phyloP scores from a whole-genome alignment of 1,140 invertebrate genomes.

The Gryon sp. region DNA sequence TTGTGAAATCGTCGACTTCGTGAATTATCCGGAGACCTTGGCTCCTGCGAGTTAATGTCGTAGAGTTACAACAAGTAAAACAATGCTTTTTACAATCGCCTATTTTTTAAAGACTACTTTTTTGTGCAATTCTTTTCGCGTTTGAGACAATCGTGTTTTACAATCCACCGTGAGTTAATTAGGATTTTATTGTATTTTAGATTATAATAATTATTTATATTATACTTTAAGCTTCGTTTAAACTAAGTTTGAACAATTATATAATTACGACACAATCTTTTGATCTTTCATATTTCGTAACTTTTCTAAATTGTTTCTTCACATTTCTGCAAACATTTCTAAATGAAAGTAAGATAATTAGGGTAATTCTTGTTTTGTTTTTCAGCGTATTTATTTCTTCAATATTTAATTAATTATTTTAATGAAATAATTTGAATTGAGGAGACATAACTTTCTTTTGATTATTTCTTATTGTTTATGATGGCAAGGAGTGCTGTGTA shows the following conservation, averaged over 20 bases:
- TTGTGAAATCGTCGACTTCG: constrained; percentile 58
- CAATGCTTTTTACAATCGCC: constrained; percentile 50
- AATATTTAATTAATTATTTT: too few species aligned
- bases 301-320: too few species aligned
- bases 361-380: too few species aligned
- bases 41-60: constrained; percentile 51
- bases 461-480: too few species aligned
- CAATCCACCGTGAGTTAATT: constrained; percentile 34
- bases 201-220: constrained; percentile 27
- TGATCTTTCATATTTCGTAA: neutral
- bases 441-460: too few species aligned
- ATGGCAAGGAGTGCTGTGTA: too few species aligned
- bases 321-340: too few species aligned
- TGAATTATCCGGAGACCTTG: constrained; percentile 63
- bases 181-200: constrained; percentile 41
- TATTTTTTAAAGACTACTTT: constrained; percentile 40
- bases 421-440: too few species aligned
- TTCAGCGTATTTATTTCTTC: too few species aligned
- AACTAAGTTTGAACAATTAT: constrained; percentile 11
- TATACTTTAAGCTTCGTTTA: neutral
- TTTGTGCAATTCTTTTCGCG: constrained; percentile 45
- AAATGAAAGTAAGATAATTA: too few species aligned
- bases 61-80: constrained; percentile 45
- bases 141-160: constrained; percentile 45
- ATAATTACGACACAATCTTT: constrained; percentile 18